Percentiles rank a stretch among this genome's conserved stretches.
Conservation (phyloP, 1,140 invertebrate species). For the Brachionus koreanus region DNA sequence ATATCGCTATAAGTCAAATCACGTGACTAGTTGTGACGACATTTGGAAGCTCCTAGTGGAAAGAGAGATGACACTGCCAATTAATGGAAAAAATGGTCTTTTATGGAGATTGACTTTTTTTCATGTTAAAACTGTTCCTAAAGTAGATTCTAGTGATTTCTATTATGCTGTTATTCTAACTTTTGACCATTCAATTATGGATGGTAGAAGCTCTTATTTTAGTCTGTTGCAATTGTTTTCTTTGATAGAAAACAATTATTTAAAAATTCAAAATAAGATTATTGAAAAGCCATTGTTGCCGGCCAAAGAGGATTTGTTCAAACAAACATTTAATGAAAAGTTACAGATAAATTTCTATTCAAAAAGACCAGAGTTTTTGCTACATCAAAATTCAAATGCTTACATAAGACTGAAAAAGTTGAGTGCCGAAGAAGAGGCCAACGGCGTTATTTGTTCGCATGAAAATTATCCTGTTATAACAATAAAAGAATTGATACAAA, state of each 20-base stretch:
- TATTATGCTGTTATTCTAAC: slow-evolving; percentile 12
- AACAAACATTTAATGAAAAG: neutral
- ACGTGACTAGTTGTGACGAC: neutral
- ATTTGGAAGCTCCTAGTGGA: slow-evolving; percentile 40
- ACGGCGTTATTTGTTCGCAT: neutral
- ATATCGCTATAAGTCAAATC: neutral
- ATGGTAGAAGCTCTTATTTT: neutral
- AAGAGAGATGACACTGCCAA: neutral
- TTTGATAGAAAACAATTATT: slow-evolving; percentile 19
- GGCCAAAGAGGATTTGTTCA: slow-evolving; percentile 31
- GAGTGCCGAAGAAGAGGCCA: neutral
- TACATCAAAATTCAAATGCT: neutral
- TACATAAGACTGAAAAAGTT: slow-evolving; percentile 14
- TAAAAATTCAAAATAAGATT: neutral
- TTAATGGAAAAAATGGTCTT: neutral
- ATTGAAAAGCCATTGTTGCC: neutral
- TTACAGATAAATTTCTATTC: neutral
- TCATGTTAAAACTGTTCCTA: neutral
- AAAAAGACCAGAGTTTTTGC: neutral
- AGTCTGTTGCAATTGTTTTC: slow-evolving; percentile 29
- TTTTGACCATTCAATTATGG: slow-evolving; percentile 43
- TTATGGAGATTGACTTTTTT: slow-evolving; percentile 38
- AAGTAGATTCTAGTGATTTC: neutral
- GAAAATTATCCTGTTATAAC: neutral
- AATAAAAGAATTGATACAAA: slow-evolving; percentile 4